These are phyloP conservation scores for Drosophila sordidapex DNA, from an alignment of 2,888 invertebrate genomes.

Conservation along the genomic window DNA sequence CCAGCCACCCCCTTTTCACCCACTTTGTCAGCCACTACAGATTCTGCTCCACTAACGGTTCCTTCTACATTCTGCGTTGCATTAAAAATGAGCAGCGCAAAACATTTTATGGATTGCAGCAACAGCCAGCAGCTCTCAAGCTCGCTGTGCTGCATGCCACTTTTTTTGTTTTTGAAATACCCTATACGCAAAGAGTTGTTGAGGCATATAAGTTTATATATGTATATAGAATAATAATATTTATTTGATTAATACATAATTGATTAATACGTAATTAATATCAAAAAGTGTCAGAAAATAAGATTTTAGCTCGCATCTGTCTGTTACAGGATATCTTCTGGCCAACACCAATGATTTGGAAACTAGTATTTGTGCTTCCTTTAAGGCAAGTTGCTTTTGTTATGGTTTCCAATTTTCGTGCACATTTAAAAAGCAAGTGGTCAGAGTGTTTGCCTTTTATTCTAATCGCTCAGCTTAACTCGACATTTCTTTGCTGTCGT, in stretches of 20 bases:
- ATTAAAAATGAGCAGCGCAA: slow-evolving; percentile 75
- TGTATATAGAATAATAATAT: too few relatives aligned
- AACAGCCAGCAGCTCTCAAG: slow-evolving; percentile 23
- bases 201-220: neutral
- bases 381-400: neutral
- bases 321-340: slow-evolving; percentile 5
- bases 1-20: neutral
- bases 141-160: slow-evolving; percentile 51
- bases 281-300: neutral
- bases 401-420: neutral
- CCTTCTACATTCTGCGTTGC: slow-evolving; percentile 52
- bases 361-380: neutral
- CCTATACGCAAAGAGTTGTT: neutral
- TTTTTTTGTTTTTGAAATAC: slow-evolving; percentile 36
- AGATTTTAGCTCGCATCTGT: neutral
- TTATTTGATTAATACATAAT: too few relatives aligned
- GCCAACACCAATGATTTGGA: neutral
- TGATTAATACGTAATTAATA: neutral
- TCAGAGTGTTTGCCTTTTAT: slow-evolving; percentile 1
- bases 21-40: neutral
- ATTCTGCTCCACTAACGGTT: slow-evolving; percentile 1
- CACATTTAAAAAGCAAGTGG: neutral
- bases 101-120: slow-evolving; percentile 66
- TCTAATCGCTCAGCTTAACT: slow-evolving; percentile 20
- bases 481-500: slow-evolving; percentile 4